A percentile compares a stretch with the other conserved stretches of the same genome.
These are phyloP conservation scores for Gobionotothen gibberifrons DNA, from an alignment of 2,797 vertebrate genomes.

Conservation along the genomic window DNA sequence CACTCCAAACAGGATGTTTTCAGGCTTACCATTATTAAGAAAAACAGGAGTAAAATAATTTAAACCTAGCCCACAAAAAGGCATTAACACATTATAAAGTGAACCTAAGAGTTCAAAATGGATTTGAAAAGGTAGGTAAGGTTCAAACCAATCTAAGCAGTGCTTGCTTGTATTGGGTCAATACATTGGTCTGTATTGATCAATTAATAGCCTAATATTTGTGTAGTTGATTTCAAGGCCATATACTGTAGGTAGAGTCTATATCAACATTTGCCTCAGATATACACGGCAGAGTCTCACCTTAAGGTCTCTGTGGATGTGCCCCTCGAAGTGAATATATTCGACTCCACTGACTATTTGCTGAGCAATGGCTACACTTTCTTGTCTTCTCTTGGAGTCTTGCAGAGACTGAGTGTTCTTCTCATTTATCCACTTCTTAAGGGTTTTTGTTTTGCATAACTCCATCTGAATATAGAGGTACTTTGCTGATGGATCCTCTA, in stretches of 20 bases:
- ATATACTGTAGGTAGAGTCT: not conserved
- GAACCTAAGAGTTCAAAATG: not conserved
- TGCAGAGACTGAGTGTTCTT: fast-evolving
- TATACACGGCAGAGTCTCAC: conserved; percentile 63
- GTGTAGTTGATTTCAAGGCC: not conserved
- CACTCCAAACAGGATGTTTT: conserved; percentile 88
- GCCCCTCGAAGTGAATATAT: conserved; percentile 82
- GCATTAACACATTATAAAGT: not conserved
- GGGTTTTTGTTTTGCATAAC: conserved; percentile 82
- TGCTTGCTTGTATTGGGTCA: not conserved
- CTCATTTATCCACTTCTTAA: conserved; percentile 80
- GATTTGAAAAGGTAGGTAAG: not conserved
- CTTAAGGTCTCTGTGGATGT: conserved; percentile 94
- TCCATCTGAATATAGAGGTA: conserved; percentile 93
- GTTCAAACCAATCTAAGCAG: not conserved
- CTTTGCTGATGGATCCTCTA: fast-evolving
- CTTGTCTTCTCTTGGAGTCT: conserved; percentile 46
- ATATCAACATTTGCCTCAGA: not conserved
- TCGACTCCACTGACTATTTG: conserved; percentile 86
- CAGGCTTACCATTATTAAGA: conserved; percentile 77
- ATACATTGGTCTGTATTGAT: not conserved
- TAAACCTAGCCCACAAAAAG: not conserved
- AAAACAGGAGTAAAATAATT: not conserved
- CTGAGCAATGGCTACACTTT: conserved; percentile 71
- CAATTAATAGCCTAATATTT: not conserved